Evolutionary conservation across 2,888 invertebrate genomes (phyloP), one percentile per base, ranked within the genome.

Genomic region (Agrochola lota): DNA sequence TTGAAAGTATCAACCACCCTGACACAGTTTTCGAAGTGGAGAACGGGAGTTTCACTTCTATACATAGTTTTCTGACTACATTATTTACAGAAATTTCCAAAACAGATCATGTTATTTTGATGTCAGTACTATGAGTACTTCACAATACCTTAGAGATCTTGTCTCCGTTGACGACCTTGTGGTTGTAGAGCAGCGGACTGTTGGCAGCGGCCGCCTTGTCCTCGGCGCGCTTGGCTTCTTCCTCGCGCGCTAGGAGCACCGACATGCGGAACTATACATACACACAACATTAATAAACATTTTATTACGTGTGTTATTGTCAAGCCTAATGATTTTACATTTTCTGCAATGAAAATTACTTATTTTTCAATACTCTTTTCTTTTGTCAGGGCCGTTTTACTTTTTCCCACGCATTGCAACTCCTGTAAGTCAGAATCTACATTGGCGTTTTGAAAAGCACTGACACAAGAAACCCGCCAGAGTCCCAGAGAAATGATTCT

Each of bases 171-270:
- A 91, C 80, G 40, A 85, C 80, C 60, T 91, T 92, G 85, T 90
- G 94, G 80, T 91, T 93, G 91, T 90, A 93, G 66, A 95, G 94
- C 88, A 95, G 91, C 49, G 95, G 96, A 85, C 95, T 94, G 93
- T 92, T 91, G 73, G 93, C 94, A 43, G 94, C 93, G 26, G 93
- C 93, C 46, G 93, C 91, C 89, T 94, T 95, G 85, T 94, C 95
- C 83, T 94, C 94, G 17, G 92, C 91, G 26, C 94, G 91, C 83
- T 93, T 93, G 26, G 92, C 92, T 60, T 97, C 97, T 86, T 98
- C 97, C 87, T 98, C 98, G 76, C 98, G 97, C 12, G 97, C 97
- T 89, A 98, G 93, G 74, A 98, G 93, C 78, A 98, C 98, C 0
- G 97, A 98, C 98, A 98, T 98, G 78, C 98, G 97, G 94, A 98